Base-by-base conservation (phyloP, 2,113 vertebrate genomes). In the Shinisaurus crocodilurus region DNA sequence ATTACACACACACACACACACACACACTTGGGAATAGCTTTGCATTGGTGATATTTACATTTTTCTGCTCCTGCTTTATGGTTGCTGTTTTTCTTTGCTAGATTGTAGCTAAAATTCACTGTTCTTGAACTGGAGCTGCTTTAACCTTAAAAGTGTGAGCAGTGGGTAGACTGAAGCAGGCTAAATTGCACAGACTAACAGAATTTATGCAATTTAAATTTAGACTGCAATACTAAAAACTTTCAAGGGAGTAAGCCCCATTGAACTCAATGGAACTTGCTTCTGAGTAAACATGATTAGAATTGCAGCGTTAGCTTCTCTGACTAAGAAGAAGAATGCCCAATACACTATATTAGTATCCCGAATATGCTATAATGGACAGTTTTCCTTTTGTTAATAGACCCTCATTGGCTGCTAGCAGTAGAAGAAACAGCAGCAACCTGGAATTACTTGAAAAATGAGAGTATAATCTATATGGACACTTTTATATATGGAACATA, bases 101-200 rank as follows among this genome's bases (percentile, higher is more conserved):
- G 67, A 57, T 25, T 76, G 34, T 37, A 90, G 70, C 85, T 92
- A 18, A 83, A 69, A 29, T 72, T 85, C 9, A 50, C 43, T 48
- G 20, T 80, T 91, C 92, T 88, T 54, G 86, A 65, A 23, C 54
- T 89, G 54, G 16, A 85, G 40, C n/a, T 89, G 29, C 13, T 77
- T 83, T 1, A 86, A 29, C 12, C 75, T 50, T n/a, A 82, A 67
- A 89, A 45, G 69, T 45, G 83, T 27, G 4, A 48, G 34, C 27
- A 27, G 92, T 6, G 15, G 45, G 9, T 70, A 54, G 69, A 84
- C 45, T 43, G 67, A 50, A 86, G 18, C 37, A 77, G 57, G 32
- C 5, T 77, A 63, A 65, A 77, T 27, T 16, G 37, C 3, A 43
- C 34, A 87, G 34, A 69, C 75, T 50, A n/a, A 69, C 5, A 80